phyloP scores from a whole-genome alignment of 2,888 invertebrate genomes.

The Diadromus collaris region DNA sequence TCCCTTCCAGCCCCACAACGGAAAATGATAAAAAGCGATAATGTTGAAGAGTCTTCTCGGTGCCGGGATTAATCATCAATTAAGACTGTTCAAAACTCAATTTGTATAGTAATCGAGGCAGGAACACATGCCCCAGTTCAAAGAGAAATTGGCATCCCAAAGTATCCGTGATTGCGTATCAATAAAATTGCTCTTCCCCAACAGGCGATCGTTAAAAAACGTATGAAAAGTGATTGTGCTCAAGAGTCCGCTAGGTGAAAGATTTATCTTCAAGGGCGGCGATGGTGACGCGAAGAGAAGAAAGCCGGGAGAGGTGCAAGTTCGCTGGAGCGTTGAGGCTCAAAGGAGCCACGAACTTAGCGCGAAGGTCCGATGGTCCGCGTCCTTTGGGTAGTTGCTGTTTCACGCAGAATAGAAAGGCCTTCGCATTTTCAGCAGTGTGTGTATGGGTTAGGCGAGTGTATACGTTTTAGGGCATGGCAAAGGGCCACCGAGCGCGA shows the following conservation, averaged over 20 bases:
- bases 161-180: too few relatives aligned
- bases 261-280: conserved; percentile 13
- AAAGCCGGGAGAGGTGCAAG: conserved; percentile 25
- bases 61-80: too few relatives aligned
- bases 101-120: too few relatives aligned
- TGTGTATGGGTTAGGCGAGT: too few relatives aligned
- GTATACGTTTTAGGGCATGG: conserved; percentile 44
- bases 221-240: conserved; percentile 18
- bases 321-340: conserved; percentile 51
- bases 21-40: background rate
- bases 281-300: conserved; percentile 6
- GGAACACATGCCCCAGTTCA: too few relatives aligned
- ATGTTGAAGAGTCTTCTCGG: too few relatives aligned
- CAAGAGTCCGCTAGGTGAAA: conserved; percentile 23
- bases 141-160: too few relatives aligned
- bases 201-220: too few relatives aligned
- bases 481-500: conserved; percentile 19
- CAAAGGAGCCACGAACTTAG: conserved; percentile 60
- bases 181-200: too few relatives aligned
- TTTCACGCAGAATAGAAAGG: conserved; percentile 34
- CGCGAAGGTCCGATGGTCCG: conserved; percentile 50
- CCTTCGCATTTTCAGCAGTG: conserved; percentile 18
- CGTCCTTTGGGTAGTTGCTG: conserved; percentile 45
- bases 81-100: too few relatives aligned
- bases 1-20: background rate